Evolutionary conservation across 2,113 vertebrate genomes (phyloP).

Genomic region (Oncorhynchus masou): DNA sequence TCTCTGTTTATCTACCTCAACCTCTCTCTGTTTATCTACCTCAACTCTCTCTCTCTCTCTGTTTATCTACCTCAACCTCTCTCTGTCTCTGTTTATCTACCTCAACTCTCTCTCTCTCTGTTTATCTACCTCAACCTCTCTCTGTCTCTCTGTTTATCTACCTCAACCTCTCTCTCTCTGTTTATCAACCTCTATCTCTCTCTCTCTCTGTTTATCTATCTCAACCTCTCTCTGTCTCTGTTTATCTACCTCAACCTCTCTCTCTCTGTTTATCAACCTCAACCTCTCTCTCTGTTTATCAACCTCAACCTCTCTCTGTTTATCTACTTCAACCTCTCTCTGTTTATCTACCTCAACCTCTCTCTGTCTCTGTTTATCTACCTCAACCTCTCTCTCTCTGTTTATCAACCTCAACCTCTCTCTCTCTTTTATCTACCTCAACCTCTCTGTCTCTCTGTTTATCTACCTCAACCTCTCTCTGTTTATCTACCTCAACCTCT

Average conservation of each 20-base stretch:
- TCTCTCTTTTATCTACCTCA: background rate
- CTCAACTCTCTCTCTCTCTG: background rate
- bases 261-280: no score
- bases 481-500: no score
- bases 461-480: background rate
- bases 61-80: background rate
- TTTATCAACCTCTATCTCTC: no score
- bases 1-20: background rate
- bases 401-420: no score
- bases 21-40: background rate
- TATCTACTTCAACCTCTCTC: background rate
- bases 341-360: background rate
- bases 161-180: background rate
- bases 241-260: no score
- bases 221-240: background rate
- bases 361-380: background rate
- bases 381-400: no score
- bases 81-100: background rate
- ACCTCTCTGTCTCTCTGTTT: background rate
- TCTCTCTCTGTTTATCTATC: background rate
- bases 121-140: background rate
- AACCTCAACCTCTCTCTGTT: background rate
- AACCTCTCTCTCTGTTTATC: no score
- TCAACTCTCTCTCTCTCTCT: background rate
- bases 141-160: background rate